Base-by-base conservation (phyloP, 2,113 vertebrate species). In the Limnothrissa miodon region DNA sequence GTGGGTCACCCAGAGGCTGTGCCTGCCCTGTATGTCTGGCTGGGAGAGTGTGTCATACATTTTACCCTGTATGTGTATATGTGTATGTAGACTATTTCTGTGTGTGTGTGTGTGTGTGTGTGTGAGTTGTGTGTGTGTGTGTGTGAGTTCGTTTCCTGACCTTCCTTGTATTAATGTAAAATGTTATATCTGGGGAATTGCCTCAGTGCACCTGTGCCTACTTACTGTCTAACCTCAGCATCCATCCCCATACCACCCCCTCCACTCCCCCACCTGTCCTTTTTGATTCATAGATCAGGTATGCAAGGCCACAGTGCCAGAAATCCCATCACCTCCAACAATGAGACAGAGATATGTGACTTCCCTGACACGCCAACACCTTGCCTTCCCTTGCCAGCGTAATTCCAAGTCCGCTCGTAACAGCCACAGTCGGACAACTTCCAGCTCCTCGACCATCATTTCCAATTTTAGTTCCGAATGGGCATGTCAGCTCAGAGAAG, bases 381-480 rank as follows among this genome's bases (percentile, higher is more conserved):
- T 15, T 74, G 66, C n/a, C n/a, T 74, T 74, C 66, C 13, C 13
- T 13, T 36, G 66, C 66, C 66, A 74, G 33, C 66, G 1, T 4
- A 13, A 74, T 36, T 36, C 33, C 10, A 13, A 74, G 13, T 74
- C 33, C 66, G 13, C 29, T 74, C 66, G 29, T 74, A 74, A 74
- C 29, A 29, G 25, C 33, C 66, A 17, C 25, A 29, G 66, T 33
- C 66, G 25, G 66, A 36, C 33, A 36, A 11, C 66, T 74, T 74
- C 66, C 66, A 74, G 33, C 66, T 36, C 29, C 6, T 6, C 66
- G 4, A 29, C 33, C 66, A 15, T 74, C 29, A 74, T 33, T 74
- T 74, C 66, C 66, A 74, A 74, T 36, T 74, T 74, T 74, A 74
- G 66, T 15, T 11, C 9, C 66, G 29, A 74, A 74, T 74, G 10